These are phyloP conservation scores for Mionectes macconnelli DNA, from an alignment of 2,113 vertebrate genomes.

Conservation along the genomic window DNA sequence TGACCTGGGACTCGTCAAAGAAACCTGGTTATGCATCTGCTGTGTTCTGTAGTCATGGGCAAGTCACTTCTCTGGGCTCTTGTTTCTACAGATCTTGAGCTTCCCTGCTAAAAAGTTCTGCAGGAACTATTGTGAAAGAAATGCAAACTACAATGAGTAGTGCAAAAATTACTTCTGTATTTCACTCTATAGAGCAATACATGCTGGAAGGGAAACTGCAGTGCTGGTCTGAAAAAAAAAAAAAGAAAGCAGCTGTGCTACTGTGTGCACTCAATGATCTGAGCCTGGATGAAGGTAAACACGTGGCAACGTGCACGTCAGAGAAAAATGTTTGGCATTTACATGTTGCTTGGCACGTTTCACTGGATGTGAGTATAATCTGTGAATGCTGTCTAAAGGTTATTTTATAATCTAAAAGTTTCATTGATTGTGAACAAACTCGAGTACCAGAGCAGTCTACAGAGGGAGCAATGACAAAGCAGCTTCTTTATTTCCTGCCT, in stretches of 20 bases:
- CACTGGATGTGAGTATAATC: not conserved
- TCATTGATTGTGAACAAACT: not conserved
- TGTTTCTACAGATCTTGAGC: not conserved
- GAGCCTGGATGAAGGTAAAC: not conserved
- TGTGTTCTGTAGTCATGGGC: not conserved
- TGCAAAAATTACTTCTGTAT: not conserved
- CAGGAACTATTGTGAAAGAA: not conserved
- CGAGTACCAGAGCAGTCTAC: not conserved
- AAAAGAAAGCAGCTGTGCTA: not conserved
- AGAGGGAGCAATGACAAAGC: conserved; percentile 28
- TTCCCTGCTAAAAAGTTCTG: not conserved
- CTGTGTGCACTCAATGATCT: not conserved
- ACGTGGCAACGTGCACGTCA: accelerated
- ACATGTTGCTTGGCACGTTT: accelerated
- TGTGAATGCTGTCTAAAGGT: not conserved
- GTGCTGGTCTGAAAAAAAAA: not conserved
- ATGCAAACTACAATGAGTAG: not conserved
- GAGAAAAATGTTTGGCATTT: not conserved
- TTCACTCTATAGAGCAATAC: not conserved
- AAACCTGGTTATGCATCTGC: not conserved
- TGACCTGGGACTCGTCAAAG: conserved; percentile 9
- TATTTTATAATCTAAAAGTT: not conserved
- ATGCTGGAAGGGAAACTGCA: not conserved
- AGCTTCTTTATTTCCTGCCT: not conserved
- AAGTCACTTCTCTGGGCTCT: not conserved